These are phyloP conservation scores for Helicorthomorpha holstii DNA, from an alignment of 1,140 invertebrate species.

Conservation along the genomic window DNA sequence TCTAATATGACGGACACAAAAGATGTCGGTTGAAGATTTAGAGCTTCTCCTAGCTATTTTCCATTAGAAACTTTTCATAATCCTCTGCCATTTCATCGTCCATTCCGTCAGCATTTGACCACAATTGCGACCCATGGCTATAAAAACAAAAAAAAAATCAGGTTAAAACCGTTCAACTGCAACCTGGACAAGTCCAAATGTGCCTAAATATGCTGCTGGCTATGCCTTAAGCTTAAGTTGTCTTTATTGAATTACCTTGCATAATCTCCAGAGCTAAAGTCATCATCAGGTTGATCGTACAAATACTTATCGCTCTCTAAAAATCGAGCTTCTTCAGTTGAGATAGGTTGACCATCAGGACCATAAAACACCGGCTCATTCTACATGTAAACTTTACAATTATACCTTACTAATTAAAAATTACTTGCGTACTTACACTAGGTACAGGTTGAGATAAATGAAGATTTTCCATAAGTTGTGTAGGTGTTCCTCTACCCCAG, in stretches of 20 bases:
- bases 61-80: slow-evolving; percentile 5
- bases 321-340: slow-evolving; percentile 5
- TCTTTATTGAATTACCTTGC: background rate
- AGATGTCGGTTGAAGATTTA: too few species aligned
- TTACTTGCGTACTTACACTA: too few species aligned
- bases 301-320: slow-evolving; percentile 3
- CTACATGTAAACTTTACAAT: too few species aligned
- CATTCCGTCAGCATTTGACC: background rate
- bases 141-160: slow-evolving; percentile 2
- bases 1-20: too few species aligned
- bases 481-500: too few species aligned
- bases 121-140: background rate
- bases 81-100: slow-evolving; percentile 7
- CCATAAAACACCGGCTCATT: slow-evolving; percentile 5
- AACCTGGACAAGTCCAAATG: too few species aligned
- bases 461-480: too few species aligned
- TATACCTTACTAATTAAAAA: too few species aligned
- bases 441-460: too few species aligned
- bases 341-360: slow-evolving; percentile 5
- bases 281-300: background rate
- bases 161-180: background rate
- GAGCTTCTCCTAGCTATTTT: slow-evolving; percentile 1
- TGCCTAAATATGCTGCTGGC: too few species aligned
- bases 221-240: background rate
- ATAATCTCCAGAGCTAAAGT: background rate